phyloP scores from a whole-genome alignment of 2,888 invertebrate genomes.

The Apotomis capreana region DNA sequence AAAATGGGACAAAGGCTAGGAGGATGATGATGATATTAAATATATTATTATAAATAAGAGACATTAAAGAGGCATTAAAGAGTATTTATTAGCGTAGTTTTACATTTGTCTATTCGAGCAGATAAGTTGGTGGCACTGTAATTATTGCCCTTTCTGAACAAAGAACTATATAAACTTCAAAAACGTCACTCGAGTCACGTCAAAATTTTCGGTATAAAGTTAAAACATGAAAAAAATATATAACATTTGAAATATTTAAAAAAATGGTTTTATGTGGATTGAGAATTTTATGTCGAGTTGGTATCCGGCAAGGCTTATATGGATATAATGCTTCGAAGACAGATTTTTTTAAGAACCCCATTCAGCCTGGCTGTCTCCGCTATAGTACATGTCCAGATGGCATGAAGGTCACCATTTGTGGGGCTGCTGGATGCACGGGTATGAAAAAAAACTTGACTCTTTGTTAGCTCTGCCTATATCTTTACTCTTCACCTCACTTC shows the following conservation, averaged over 20 bases:
- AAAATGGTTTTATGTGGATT: slow-evolving; percentile 28
- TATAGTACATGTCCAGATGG: slow-evolving; percentile 67
- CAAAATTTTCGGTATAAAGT: slow-evolving; percentile 11
- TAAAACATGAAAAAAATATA: slow-evolving; percentile 24
- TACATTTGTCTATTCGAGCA: too few relatives aligned
- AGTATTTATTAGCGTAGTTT: too few relatives aligned
- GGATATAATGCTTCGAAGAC: background rate
- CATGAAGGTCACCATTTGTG: slow-evolving; percentile 82
- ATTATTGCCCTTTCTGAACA: slow-evolving; percentile 1
- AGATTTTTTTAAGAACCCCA: background rate
- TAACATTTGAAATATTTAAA: background rate
- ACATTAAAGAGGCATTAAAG: too few relatives aligned
- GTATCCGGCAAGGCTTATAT: background rate
- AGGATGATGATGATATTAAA: too few relatives aligned
- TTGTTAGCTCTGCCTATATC: too few relatives aligned
- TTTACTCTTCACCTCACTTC: too few relatives aligned
- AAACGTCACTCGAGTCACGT: background rate
- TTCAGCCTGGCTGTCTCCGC: background rate
- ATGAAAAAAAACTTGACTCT: slow-evolving; percentile 17
- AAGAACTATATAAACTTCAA: slow-evolving; percentile 15
- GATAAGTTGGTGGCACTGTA: too few relatives aligned
- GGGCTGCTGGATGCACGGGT: slow-evolving; percentile 81
- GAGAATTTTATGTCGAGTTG: slow-evolving; percentile 12
- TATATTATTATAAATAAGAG: too few relatives aligned
- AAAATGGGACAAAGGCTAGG: too few relatives aligned